Evolutionary conservation across 2,888 invertebrate genomes (phyloP), one percentile per base, ranked within the genome.

Genomic region (Cinara cedri): DNA sequence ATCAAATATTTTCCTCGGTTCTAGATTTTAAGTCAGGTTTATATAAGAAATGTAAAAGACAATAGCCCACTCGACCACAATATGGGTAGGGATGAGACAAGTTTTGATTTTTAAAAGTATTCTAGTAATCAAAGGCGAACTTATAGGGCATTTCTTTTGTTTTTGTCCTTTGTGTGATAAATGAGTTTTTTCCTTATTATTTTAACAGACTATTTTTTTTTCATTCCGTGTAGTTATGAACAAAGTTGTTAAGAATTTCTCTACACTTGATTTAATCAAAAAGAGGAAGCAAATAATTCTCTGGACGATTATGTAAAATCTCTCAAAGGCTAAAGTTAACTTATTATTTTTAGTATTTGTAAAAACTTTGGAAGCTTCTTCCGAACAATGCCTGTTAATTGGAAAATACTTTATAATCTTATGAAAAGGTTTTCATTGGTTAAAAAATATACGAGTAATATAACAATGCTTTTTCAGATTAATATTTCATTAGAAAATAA

Each of bases 191-290:
- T 75, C 75, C 65, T 75, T 75, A 55, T 66, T 26, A 66, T 66
- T 66, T 72, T 34, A 62, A 34, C 49, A 11, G 51, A 21, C 34
- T 34, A 63, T 42, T 63, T 74, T 63, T 63, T 42, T 72, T 71
- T 44, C 8, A 76, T 66, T 44, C 10, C 19, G 16, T 57, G 19
- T 26, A 57, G 55, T 60, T 68, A 68, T 65, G 66, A 66, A 68
- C 19, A 51, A 76, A 76, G 68, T 76, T 76, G 57, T 66, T 19
- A 21, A 44, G 66, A 68, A 76, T 68, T 68, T 68, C 46, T n/a
- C 34, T 66, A 34, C 57, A 60, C 76, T 76, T 68, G 66, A 68
- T 76, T 76, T 76, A 76, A 76, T 76, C 66, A 76, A 76, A 76
- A 76, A 57, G 76, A 76, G 26, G n/a, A 57, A 68, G 44, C 49